phyloP scores from a whole-genome alignment of 2,113 vertebrate species.

The Ctenomys sociabilis region DNA sequence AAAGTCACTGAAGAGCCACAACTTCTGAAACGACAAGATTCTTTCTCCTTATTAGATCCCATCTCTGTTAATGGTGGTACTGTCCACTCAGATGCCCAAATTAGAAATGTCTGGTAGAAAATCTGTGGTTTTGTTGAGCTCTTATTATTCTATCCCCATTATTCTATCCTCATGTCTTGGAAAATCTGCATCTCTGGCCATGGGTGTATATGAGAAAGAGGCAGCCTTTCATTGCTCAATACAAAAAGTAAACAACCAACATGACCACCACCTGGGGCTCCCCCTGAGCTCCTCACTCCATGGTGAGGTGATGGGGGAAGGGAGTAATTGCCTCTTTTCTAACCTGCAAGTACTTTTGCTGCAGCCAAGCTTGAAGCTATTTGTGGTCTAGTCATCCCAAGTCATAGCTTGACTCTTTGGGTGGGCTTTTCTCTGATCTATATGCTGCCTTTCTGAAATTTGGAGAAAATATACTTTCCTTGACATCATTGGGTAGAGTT shows the following conservation, averaged over 20 bases:
- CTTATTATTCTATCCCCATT: neutral
- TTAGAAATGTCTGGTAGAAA: neutral
- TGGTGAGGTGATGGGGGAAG: neutral
- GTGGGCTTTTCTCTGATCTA: neutral
- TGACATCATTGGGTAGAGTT: neutral
- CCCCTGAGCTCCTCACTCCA: accelerated
- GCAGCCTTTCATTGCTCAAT: neutral
- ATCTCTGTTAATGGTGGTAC: neutral
- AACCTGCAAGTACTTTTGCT: neutral
- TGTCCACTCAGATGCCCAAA: neutral
- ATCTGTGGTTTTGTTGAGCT: neutral
- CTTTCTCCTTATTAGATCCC: neutral
- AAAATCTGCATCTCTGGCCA: neutral
- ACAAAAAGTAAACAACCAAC: neutral
- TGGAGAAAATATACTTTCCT: neutral
- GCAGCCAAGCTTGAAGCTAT: neutral
- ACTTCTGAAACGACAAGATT: neutral
- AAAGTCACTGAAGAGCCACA: neutral
- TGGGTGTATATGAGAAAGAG: neutral
- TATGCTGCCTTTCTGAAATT: neutral
- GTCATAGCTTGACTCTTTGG: neutral
- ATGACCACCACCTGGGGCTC: neutral
- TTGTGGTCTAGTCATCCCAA: neutral
- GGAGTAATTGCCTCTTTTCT: neutral
- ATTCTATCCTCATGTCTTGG: neutral